A percentile compares a stretch with the other conserved stretches of the same genome.
Conservation (phyloP, 2,888 invertebrate species). For the Oscheius sp. region DNA sequence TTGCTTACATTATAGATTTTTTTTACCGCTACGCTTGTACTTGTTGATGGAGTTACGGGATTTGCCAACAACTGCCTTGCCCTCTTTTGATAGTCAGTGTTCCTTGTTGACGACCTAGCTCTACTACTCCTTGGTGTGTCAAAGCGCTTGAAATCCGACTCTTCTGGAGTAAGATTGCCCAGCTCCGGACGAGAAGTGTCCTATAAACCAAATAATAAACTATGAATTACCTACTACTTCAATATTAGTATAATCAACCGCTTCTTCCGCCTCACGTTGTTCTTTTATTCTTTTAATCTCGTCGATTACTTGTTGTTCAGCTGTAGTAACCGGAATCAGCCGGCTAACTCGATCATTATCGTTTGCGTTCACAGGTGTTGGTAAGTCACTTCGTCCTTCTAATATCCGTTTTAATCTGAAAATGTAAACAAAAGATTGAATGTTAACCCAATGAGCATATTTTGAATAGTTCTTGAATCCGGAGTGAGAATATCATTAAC, state of each 20-base stretch:
- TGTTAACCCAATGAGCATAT: slow-evolving; percentile 33
- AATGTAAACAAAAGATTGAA: background rate
- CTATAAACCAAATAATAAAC: background rate
- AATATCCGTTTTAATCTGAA: slow-evolving; percentile 40
- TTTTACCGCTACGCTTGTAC: background rate
- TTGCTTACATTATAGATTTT: background rate
- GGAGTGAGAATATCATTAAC: slow-evolving; percentile 50
- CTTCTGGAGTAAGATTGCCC: background rate
- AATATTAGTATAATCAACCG: slow-evolving; percentile 30
- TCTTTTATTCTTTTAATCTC: slow-evolving; percentile 47
- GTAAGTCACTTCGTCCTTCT: slow-evolving; percentile 39
- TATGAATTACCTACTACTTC: background rate
- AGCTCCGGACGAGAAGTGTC: background rate
- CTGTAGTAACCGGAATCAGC: slow-evolving; percentile 46
- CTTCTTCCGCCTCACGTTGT: slow-evolving; percentile 42
- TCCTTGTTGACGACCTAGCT: slow-evolving; percentile 27
- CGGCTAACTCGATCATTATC: slow-evolving; percentile 53
- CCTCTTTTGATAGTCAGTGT: slow-evolving; percentile 47
- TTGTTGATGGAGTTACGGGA: slow-evolving; percentile 18
- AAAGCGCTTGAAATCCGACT: background rate
- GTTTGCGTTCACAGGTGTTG: slow-evolving; percentile 42
- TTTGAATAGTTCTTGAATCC: slow-evolving; percentile 40
- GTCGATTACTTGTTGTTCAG: slow-evolving; percentile 51
- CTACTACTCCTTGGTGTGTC: slow-evolving; percentile 18
- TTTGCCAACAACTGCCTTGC: slow-evolving; percentile 58